These are phyloP conservation scores for Gallinago jamesoni DNA, from an alignment of 2,113 vertebrate species.

Conservation along the genomic window DNA sequence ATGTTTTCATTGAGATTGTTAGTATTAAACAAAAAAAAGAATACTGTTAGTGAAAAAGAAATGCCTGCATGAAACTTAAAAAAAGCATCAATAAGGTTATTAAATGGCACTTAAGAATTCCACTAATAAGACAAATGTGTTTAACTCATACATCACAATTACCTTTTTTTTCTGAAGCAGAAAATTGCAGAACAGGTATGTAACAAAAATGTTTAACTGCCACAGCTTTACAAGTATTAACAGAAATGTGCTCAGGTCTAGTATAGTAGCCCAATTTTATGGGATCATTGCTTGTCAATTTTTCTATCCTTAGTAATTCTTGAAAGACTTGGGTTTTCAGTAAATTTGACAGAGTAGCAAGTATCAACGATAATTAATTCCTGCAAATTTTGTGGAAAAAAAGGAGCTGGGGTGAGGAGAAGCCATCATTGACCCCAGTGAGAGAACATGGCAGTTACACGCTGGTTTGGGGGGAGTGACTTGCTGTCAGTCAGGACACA, in stretches of 20 bases:
- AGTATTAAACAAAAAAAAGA: not conserved
- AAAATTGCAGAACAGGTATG: not conserved
- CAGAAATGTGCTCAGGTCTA: not conserved
- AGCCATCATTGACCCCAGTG: not conserved
- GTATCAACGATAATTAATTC: not conserved
- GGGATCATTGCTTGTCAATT: not conserved
- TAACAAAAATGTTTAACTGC: not conserved
- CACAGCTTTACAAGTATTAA: not conserved
- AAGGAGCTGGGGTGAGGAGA: not conserved
- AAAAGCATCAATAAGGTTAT: not conserved
- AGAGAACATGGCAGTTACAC: rapidly evolving
- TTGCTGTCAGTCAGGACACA: not conserved
- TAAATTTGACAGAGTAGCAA: not conserved
- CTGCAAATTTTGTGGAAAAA: not conserved
- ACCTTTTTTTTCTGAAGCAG: not conserved
- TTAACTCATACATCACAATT: not conserved
- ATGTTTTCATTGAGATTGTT: not conserved
- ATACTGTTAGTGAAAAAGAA: not conserved
- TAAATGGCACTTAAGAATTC: not conserved
- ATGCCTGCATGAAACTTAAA: not conserved
- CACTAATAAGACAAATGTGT: not conserved
- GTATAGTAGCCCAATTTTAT: not conserved
- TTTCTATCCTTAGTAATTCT: not conserved
- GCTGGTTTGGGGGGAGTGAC: not conserved
- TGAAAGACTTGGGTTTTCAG: not conserved